Evolutionary conservation across 1,140 invertebrate genomes (phyloP), one percentile per base, ranked within the genome.

Genomic region (Pinna nobilis): DNA sequence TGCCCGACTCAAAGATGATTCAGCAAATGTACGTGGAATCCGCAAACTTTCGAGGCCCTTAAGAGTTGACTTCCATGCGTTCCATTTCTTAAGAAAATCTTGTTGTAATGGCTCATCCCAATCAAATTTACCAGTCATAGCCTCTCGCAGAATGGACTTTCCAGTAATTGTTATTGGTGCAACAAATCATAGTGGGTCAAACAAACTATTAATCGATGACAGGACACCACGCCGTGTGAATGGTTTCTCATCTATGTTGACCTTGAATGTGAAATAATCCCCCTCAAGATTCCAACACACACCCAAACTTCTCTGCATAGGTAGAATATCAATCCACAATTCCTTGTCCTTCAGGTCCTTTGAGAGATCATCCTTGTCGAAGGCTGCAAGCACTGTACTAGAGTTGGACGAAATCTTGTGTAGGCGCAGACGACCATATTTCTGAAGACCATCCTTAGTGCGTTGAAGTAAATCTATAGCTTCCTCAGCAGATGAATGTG

Each of bases 101-200:
- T 65, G 39, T 15, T 66, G 51, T 9, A 80, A 30, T 20, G 69
- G 57, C 30, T 77, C 67, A 64, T 77, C 78, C 78, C 78, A 80
- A 23, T 57, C 75, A 18, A 64, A 41, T 13, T n/a, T 37, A 32
- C 51, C 41, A 18, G 90, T 20, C 53, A 65, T 72, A 9, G 74
- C 25, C 30, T 80, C 59, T 25, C 68, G 60, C 15, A 80, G 68
- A 39, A 80, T 20, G 28, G 47, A 18, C 44, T 78, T 80, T 13
- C 70, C 76, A 32, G 61, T 25, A 3, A 80, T 30, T 37, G 65
- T 60, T n/a, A 78, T 30, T 13, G 76, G 72, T 5, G 77, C 55
- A 6, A 76, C 39, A 47, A 78, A 73, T 13, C 76, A 76, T 5
- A 78, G 63, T 15, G 78, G 78, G 33, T 78, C 76, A 60, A 55